Evolutionary conservation across 1,140 invertebrate genomes (phyloP).

Genomic region (Leptonema lineaticorne): DNA sequence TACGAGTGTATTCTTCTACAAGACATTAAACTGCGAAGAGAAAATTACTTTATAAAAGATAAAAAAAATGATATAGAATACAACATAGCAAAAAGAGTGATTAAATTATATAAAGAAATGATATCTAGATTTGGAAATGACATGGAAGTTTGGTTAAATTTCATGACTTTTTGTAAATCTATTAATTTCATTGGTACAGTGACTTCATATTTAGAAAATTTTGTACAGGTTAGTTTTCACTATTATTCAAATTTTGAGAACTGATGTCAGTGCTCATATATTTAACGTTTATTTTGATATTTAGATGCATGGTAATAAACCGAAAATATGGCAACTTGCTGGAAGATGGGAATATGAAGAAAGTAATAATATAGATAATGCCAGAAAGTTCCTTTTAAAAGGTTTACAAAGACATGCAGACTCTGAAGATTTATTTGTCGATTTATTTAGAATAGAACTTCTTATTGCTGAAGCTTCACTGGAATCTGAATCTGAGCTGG

Average conservation of each 20-base stretch:
- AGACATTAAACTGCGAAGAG: slow-evolving; percentile 60
- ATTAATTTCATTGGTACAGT: slow-evolving; percentile 56
- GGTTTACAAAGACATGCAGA: slow-evolving; percentile 68
- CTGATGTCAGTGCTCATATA: background rate
- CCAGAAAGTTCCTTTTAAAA: slow-evolving; percentile 64
- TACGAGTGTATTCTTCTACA: slow-evolving; percentile 70
- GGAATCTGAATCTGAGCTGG: background rate
- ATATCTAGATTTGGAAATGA: slow-evolving; percentile 66
- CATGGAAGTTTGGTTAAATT: slow-evolving; percentile 68
- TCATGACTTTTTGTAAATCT: slow-evolving; percentile 70
- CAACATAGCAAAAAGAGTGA: slow-evolving; percentile 64
- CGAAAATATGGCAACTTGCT: slow-evolving; percentile 71
- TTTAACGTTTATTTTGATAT: slow-evolving; percentile 42
- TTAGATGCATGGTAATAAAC: slow-evolving; percentile 69
- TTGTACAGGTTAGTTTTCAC: slow-evolving; percentile 47
- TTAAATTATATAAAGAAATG: slow-evolving; percentile 64
- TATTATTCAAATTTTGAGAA: background rate
- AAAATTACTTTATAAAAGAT: slow-evolving; percentile 58
- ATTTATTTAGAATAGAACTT: slow-evolving; percentile 52
- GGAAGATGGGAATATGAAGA: slow-evolving; percentile 74
- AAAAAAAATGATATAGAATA: slow-evolving; percentile 69
- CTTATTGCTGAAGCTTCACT: slow-evolving; percentile 3
- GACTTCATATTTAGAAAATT: slow-evolving; percentile 51
- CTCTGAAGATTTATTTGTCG: slow-evolving; percentile 62
- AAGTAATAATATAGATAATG: slow-evolving; percentile 64